These are phyloP conservation scores for Xanthia icteritia DNA, from an alignment of 2,888 invertebrate species.

Conservation along the genomic window DNA sequence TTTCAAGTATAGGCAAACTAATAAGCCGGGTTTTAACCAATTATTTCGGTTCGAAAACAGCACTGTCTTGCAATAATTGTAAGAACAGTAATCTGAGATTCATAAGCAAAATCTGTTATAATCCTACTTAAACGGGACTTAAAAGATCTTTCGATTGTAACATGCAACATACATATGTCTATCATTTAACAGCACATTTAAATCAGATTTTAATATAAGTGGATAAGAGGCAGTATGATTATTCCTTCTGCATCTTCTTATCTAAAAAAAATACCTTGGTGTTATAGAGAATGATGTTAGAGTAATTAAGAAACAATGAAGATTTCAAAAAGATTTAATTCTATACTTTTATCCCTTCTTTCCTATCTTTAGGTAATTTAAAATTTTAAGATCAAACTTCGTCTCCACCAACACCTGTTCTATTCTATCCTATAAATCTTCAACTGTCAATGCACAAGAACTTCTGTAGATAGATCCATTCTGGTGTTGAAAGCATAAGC, in stretches of 20 bases:
- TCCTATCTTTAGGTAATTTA: neutral
- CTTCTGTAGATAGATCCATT: constrained; percentile 46
- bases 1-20: neutral
- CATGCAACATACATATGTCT: too few relatives aligned
- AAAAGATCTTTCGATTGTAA: too few relatives aligned
- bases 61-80: neutral
- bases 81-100: too few relatives aligned
- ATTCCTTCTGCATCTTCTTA: too few relatives aligned
- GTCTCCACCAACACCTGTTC: constrained; percentile 11
- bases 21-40: neutral
- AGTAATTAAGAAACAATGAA: neutral
- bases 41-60: neutral
- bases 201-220: too few relatives aligned
- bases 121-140: too few relatives aligned
- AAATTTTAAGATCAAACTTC: constrained; percentile 1
- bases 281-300: too few relatives aligned
- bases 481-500: constrained; percentile 51
- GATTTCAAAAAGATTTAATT: neutral
- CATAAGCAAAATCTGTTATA: too few relatives aligned
- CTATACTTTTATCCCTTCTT: too few relatives aligned
- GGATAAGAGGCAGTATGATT: too few relatives aligned
- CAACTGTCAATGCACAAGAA: constrained; percentile 46
- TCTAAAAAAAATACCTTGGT: too few relatives aligned
- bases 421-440: constrained; percentile 40
- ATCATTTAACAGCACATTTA: too few relatives aligned